Percentiles rank a stretch among this genome's conserved stretches.
phyloP scores from a whole-genome alignment of 2,797 vertebrate genomes.

The Hylomyscus alleni region DNA sequence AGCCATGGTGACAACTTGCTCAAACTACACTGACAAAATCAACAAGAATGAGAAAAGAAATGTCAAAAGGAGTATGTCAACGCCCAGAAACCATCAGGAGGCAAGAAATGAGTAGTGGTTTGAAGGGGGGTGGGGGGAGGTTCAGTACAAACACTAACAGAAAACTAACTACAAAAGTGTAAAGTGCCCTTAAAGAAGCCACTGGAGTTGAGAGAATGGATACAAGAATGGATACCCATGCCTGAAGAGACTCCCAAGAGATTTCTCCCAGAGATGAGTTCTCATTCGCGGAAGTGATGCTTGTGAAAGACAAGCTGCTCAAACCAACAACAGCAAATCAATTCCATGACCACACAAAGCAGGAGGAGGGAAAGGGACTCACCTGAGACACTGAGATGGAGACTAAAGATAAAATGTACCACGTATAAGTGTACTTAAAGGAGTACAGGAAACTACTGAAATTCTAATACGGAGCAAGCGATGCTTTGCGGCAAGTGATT shows the following conservation, averaged over 20 bases:
- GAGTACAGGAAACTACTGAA: neutral
- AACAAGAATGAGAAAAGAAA: conserved; percentile 40
- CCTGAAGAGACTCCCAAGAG: neutral
- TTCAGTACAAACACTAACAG: neutral
- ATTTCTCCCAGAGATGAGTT: neutral
- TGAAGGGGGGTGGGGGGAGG: neutral
- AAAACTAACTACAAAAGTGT: neutral
- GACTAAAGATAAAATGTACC: neutral
- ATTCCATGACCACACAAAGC: no score
- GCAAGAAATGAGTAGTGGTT: neutral
- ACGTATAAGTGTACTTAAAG: neutral
- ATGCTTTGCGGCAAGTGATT: neutral
- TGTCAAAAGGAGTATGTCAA: neutral
- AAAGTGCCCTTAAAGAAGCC: neutral
- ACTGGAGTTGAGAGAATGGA: neutral
- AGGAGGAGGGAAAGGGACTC: neutral
- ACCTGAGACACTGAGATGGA: neutral
- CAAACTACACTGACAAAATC: neutral
- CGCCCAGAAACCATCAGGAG: neutral
- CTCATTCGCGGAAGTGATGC: neutral
- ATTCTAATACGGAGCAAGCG: neutral
- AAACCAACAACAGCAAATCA: neutral
- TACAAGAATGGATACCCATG: neutral
- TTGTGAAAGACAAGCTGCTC: conserved; percentile 6
- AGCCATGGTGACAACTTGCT: neutral